These are phyloP conservation scores for Leptopilina drosophilae DNA, from an alignment of 2,888 invertebrate genomes.

Conservation along the genomic window DNA sequence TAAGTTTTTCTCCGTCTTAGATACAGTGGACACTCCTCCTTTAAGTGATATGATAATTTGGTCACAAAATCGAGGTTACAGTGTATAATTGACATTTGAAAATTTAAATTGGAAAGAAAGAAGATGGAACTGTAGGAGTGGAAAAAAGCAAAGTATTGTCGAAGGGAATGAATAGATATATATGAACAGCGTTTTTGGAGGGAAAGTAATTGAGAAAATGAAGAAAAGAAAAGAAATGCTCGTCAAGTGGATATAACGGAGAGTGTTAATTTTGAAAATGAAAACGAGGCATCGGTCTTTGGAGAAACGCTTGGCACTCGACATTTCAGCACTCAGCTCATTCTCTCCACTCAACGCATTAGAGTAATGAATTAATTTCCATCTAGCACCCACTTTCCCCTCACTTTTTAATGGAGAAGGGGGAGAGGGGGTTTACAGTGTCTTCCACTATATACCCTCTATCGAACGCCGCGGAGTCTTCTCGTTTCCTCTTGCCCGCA, in stretches of 20 bases:
- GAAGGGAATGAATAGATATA: background rate
- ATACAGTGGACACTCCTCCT: no score
- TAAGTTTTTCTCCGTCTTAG: no score
- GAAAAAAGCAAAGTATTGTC: no score
- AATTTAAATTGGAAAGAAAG: no score
- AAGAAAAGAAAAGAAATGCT: constrained; percentile 37
- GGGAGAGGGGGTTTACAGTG: background rate
- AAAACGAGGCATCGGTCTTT: constrained; percentile 76
- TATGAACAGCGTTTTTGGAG: background rate
- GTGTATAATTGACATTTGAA: no score
- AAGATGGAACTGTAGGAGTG: no score
- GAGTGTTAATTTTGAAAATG: constrained; percentile 77
- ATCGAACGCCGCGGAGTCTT: constrained; percentile 47
- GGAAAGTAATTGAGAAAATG: constrained; percentile 39
- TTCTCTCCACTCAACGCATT: constrained; percentile 74
- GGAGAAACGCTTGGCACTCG: constrained; percentile 66
- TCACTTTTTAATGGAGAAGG: constrained; percentile 37
- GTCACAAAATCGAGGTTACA: no score
- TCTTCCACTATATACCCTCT: constrained; percentile 15
- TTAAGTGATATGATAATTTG: no score
- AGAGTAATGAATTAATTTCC: constrained; percentile 77
- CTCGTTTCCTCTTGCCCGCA: constrained; percentile 43
- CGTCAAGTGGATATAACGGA: constrained; percentile 64
- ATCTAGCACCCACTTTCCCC: constrained; percentile 63
- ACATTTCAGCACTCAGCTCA: constrained; percentile 68